Conservation (phyloP, 2,113 vertebrate species). For the Ceyx melanurus region DNA sequence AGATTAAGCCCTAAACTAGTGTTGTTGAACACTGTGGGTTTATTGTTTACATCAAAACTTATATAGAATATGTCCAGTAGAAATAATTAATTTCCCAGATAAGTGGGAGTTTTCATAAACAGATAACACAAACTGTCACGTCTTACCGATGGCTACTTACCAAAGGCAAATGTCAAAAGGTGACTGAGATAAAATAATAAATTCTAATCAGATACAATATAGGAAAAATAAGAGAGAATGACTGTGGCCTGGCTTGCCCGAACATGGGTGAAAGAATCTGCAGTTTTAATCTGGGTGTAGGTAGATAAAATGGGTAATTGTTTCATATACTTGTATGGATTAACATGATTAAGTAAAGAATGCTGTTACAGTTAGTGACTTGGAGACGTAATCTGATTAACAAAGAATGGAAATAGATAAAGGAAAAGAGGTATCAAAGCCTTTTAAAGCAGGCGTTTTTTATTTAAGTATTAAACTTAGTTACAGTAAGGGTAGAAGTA, state of each 20-base stretch:
- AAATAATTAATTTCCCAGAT: conserved; percentile 29
- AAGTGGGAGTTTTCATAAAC: not conserved
- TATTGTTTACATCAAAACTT: not conserved
- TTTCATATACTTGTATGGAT: not conserved
- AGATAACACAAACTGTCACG: not conserved
- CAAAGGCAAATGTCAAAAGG: not conserved
- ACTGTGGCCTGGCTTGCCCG: not conserved
- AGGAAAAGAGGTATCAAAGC: not conserved
- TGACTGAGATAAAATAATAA: not conserved
- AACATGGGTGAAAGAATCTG: not conserved
- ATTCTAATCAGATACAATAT: not conserved
- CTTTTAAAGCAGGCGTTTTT: not conserved
- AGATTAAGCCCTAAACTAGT: not conserved
- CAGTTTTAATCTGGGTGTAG: not conserved
- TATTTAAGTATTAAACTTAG: not conserved
- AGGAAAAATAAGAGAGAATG: not conserved
- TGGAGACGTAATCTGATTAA: not conserved
- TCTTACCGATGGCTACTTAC: not conserved
- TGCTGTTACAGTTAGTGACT: not conserved
- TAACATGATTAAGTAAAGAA: not conserved
- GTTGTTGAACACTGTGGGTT: not conserved
- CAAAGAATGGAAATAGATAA: not conserved
- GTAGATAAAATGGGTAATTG: not conserved
- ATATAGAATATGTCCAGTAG: not conserved
- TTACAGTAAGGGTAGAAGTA: not conserved